Evolutionary conservation across 2,888 invertebrate species (phyloP).

Genomic region (Morpho achilles): DNA sequence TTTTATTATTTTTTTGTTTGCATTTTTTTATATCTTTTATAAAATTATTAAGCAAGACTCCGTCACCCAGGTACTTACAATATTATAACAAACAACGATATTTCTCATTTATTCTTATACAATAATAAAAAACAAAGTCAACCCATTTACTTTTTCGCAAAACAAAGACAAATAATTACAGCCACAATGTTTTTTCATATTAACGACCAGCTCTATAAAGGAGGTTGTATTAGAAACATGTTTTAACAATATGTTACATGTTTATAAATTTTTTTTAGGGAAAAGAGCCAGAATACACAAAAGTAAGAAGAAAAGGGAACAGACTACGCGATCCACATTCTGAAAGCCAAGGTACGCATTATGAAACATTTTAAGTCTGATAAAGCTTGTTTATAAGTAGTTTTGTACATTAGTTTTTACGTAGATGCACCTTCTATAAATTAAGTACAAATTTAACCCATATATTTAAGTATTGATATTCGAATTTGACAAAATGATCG

Average conservation of each 20-base stretch:
- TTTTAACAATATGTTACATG: not conserved
- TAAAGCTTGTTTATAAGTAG: constrained; percentile 66
- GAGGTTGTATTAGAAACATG: no score
- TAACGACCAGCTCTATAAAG: no score
- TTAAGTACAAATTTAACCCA: constrained; percentile 64
- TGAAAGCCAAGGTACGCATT: constrained; percentile 86
- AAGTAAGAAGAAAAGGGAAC: constrained; percentile 90
- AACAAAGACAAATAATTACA: no score
- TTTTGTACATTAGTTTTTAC: constrained; percentile 66
- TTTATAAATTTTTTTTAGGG: constrained; percentile 62
- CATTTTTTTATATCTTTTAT: no score
- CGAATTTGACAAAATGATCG: constrained; percentile 73
- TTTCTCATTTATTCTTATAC: no score
- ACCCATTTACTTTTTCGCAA: no score
- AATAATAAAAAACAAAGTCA: no score
- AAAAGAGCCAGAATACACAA: constrained; percentile 90
- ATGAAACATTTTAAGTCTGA: constrained; percentile 20
- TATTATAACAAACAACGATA: no score
- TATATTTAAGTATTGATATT: constrained; percentile 69
- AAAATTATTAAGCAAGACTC: no score
- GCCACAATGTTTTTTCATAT: no score
- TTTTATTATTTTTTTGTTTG: no score
- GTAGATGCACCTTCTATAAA: constrained; percentile 71
- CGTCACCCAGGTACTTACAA: no score
- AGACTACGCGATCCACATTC: constrained; percentile 89